phyloP scores from a whole-genome alignment of 2,888 invertebrate genomes.

The Nomada fucata region DNA sequence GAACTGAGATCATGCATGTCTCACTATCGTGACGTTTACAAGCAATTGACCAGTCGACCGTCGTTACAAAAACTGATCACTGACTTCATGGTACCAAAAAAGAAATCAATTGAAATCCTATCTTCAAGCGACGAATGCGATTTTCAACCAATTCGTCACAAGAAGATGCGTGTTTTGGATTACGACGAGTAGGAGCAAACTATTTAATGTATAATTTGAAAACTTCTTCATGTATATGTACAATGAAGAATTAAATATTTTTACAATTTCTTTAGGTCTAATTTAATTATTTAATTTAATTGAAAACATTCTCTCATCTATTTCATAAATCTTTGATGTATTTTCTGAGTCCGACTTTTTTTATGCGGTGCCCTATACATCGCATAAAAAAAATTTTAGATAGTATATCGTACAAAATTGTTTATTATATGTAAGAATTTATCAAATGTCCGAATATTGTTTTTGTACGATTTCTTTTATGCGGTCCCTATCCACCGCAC shows the following conservation, averaged over 20 bases:
- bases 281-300: slow-evolving; percentile 25
- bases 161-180: slow-evolving; percentile 30
- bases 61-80: slow-evolving; percentile 52
- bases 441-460: not conserved
- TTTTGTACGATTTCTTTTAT: not conserved
- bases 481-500: not conserved
- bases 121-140: slow-evolving; percentile 33
- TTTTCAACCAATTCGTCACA: slow-evolving; percentile 28
- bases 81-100: slow-evolving; percentile 44
- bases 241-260: slow-evolving; percentile 24
- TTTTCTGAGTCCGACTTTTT: slow-evolving; percentile 15
- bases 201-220: slow-evolving; percentile 27
- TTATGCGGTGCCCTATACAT: slow-evolving; percentile 12
- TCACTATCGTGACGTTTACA: slow-evolving; percentile 43
- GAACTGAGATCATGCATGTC: slow-evolving; percentile 42
- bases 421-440: slow-evolving; percentile 10
- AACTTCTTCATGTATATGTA: slow-evolving; percentile 26
- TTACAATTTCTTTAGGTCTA: slow-evolving; percentile 21
- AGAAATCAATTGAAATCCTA: slow-evolving; percentile 44
- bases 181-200: slow-evolving; percentile 21
- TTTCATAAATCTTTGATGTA: not conserved
- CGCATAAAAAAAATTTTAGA: slow-evolving; percentile 8
- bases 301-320: slow-evolving; percentile 9
- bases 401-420: not conserved
- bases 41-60: slow-evolving; percentile 42